phyloP scores from a whole-genome alignment of 2,113 vertebrate species.

The Gobius niger region DNA sequence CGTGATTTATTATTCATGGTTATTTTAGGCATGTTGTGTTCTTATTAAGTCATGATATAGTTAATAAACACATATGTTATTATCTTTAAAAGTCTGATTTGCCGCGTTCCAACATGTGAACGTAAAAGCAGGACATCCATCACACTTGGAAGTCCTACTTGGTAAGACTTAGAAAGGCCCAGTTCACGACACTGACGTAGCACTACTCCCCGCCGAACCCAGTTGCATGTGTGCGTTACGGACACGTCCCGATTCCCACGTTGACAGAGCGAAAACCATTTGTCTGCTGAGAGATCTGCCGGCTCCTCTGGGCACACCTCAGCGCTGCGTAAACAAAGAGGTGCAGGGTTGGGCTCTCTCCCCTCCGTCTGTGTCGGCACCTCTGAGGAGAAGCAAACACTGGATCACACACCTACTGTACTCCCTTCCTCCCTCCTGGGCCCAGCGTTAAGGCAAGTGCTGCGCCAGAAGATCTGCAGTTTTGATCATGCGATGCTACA shows the following conservation, averaged over 20 bases:
- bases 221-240: constrained; percentile 30
- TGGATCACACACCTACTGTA: constrained; percentile 42
- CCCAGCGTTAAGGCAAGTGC: constrained; percentile 38
- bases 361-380: constrained; percentile 56
- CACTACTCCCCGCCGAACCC: too few relatives aligned
- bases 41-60: too few relatives aligned
- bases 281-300: constrained; percentile 43
- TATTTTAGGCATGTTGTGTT: too few relatives aligned
- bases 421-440: constrained; percentile 36
- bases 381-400: constrained; percentile 68
- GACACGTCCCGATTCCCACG: constrained; percentile 59
- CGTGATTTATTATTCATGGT: too few relatives aligned
- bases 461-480: background rate
- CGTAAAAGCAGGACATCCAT: too few relatives aligned
- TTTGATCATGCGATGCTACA: too few relatives aligned
- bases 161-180: too few relatives aligned
- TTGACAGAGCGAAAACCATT: constrained; percentile 69
- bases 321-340: constrained; percentile 59
- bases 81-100: too few relatives aligned
- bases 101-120: too few relatives aligned
- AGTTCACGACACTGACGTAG: too few relatives aligned
- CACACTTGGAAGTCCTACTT: too few relatives aligned
- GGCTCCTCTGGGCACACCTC: constrained; percentile 17
- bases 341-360: constrained; percentile 49
- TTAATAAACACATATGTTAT: too few relatives aligned